These are phyloP conservation scores for Lordiphosa fenestrarum DNA, from an alignment of 2,888 invertebrate species.

Conservation along the genomic window DNA sequence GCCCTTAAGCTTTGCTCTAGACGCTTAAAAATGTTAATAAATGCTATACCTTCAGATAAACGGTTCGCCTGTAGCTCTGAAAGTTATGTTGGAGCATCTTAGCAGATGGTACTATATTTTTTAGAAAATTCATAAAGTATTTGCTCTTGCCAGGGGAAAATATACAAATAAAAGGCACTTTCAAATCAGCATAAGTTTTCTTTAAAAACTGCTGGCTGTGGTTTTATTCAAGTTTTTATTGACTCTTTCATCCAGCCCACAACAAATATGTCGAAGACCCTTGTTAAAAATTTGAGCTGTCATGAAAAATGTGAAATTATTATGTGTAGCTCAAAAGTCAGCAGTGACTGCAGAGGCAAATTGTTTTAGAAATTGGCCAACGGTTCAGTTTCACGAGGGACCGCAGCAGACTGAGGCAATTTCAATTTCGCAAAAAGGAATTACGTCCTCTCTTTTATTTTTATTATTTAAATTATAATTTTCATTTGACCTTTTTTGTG, in stretches of 20 bases:
- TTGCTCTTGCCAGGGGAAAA: too few species aligned
- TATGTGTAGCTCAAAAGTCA: slow-evolving; percentile 8
- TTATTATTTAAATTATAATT: slow-evolving; percentile 47
- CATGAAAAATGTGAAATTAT: slow-evolving; percentile 8
- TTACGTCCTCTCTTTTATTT: slow-evolving; percentile 46
- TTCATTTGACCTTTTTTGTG: slow-evolving; percentile 42
- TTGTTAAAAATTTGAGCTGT: slow-evolving; percentile 7
- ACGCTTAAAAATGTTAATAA: too few species aligned
- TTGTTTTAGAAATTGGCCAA: slow-evolving; percentile 1
- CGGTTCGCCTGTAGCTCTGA: too few species aligned
- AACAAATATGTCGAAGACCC: slow-evolving; percentile 8
- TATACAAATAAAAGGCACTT: too few species aligned
- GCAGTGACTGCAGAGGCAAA: slow-evolving; percentile 8
- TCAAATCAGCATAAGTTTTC: too few species aligned
- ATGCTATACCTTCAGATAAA: too few species aligned
- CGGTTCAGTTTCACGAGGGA: slow-evolving; percentile 7
- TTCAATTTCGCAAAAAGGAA: slow-evolving; percentile 63
- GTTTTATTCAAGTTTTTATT: too few species aligned
- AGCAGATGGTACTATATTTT: too few species aligned
- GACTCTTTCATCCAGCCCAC: neutral
- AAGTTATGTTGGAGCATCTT: too few species aligned
- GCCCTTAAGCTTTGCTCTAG: too few species aligned
- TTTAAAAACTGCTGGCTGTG: too few species aligned
- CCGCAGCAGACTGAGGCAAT: slow-evolving; percentile 29
- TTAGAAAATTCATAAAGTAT: too few species aligned